A percentile compares a stretch with the other conserved stretches of the same genome.
Evolutionary conservation across 2,113 vertebrate genomes (phyloP).

Genomic region (Toxotes chatareus): DNA sequence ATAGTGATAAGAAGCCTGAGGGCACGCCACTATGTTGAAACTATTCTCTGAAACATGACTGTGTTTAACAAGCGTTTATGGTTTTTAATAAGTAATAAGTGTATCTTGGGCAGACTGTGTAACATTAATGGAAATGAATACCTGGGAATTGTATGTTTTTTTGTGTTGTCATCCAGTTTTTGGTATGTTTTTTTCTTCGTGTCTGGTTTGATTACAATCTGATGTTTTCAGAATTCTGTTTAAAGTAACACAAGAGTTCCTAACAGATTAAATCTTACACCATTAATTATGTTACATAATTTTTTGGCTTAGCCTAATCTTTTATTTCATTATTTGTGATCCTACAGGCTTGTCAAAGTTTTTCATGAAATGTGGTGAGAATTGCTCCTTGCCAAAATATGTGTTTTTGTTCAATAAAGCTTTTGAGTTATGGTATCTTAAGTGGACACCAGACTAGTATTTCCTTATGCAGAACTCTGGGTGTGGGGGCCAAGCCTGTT

Average conservation of each 20-base stretch:
- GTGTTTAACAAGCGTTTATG: not conserved
- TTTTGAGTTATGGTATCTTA: not conserved
- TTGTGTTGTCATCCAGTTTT: not conserved
- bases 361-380: not conserved
- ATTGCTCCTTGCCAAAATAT: not conserved
- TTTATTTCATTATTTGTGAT: not conserved
- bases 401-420: conserved; percentile 6
- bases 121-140: not conserved
- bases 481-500: conserved; percentile 40
- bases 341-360: not conserved
- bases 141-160: not conserved
- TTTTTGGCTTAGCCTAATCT: not conserved
- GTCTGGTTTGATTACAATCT: not conserved
- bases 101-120: not conserved
- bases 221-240: not conserved
- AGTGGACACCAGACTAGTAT: not conserved
- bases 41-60: conserved; percentile 28
- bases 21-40: conserved; percentile 32
- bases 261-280: not conserved
- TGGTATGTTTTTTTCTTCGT: not conserved
- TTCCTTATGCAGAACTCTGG: conserved; percentile 21
- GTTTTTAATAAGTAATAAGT: conserved; percentile 7
- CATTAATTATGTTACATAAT: not conserved
- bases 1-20: conserved; percentile 64
- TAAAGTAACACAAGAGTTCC: not conserved